Base-by-base conservation (phyloP, 2,797 vertebrate species). In the Semotilus atromaculatus region DNA sequence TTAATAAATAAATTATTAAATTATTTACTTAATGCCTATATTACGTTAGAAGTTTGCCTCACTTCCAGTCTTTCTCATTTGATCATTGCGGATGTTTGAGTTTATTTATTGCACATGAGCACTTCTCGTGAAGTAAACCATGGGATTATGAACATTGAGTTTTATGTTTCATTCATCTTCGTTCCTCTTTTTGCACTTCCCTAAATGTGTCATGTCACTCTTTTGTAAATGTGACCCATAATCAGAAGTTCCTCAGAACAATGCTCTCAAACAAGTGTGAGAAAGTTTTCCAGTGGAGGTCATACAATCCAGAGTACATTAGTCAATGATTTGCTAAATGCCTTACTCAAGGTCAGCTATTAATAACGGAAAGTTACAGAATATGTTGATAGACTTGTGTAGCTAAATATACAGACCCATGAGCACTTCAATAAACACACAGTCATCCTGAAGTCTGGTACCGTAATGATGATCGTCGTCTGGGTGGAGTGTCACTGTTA, bases 261-360 rank as follows among this genome's bases (percentile, higher is more conserved):
- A 0, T 58, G 23, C 23, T 66, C 34, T 68, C 19, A 11, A 16
- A 31, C n/a, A 23, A 18, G 53, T 77, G 48, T 60, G 4, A n/a
- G 64, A 77, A 36, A n/a, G 48, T 55, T 72, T 43, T 72, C 53
- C 21, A 14, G 16, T 26, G 26, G 9, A 64, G 68, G 67, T 80
- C 31, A 80, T 21, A 13, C 18, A 66, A 71, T 62, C n/a, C 40
- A 38, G 21, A 79, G 83, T 48, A 84, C 76, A 85, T 36, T 62
- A 21, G 68, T 80, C 55, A 85, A 73, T 85, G 29, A 80, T 85
- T 85, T 26, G 40, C 68, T 11, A 51, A 40, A 64, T 23, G 7
- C 26, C 40, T 62, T 23, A 36, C 67, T 64, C 11, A 8, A 72
- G 55, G 76, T 73, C 67, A 26, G 67, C 31, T 51, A 40, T 85